Conservation (phyloP, 1,140 invertebrate species). For the Drosophila pruinosa region DNA sequence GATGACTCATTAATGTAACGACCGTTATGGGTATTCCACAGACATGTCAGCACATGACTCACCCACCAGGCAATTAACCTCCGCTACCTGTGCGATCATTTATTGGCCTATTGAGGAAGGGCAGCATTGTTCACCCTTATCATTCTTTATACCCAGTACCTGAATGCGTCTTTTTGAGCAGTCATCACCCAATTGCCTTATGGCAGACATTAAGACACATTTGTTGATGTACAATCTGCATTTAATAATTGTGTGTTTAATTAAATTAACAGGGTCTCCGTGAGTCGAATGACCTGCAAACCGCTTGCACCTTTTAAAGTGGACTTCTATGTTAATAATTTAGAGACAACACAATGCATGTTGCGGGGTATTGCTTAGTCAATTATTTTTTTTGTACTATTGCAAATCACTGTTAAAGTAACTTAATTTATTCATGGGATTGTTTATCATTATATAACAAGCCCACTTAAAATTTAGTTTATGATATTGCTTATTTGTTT, state of each 20-base stretch:
- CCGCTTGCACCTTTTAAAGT: too few relatives aligned
- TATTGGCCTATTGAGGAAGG: constrained; percentile 15
- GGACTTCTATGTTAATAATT: too few relatives aligned
- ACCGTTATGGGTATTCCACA: not conserved
- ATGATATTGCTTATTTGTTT: too few relatives aligned
- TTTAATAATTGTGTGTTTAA: not conserved
- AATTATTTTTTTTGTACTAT: too few relatives aligned
- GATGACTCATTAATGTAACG: constrained; percentile 9
- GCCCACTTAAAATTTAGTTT: too few relatives aligned
- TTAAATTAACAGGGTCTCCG: not conserved
- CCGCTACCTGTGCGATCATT: not conserved
- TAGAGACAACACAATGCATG: too few relatives aligned
- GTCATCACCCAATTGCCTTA: not conserved
- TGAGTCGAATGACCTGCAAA: not conserved
- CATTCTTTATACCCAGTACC: not conserved
- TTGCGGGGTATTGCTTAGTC: too few relatives aligned
- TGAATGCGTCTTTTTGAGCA: not conserved
- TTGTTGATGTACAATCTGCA: not conserved
- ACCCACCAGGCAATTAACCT: not conserved
- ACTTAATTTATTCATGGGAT: too few relatives aligned
- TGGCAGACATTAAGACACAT: not conserved
- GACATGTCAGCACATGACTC: constrained; percentile 2
- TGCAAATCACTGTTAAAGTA: too few relatives aligned
- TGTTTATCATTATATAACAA: too few relatives aligned
- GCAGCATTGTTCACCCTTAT: not conserved